Percentiles rank a stretch among this genome's conserved stretches.
Evolutionary conservation across 1,140 invertebrate species (phyloP).

Genomic region (Coenobita brevimanus): DNA sequence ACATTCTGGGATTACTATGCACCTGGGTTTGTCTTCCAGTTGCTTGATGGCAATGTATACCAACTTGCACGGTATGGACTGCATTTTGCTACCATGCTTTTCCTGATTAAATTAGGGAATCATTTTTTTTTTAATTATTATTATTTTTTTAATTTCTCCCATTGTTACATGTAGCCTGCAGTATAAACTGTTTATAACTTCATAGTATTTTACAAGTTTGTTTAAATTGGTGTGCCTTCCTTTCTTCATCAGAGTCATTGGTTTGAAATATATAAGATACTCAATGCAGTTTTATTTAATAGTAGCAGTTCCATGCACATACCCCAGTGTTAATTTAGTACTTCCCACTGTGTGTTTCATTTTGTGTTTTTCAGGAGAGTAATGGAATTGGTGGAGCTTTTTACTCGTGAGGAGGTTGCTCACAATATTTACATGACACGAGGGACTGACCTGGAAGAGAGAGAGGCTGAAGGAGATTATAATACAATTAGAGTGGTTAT

Average conservation of each 20-base stretch:
- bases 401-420: slow-evolving; percentile 78
- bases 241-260: too few relatives aligned
- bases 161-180: too few relatives aligned
- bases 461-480: slow-evolving; percentile 60
- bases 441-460: slow-evolving; percentile 72
- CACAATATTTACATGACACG: slow-evolving; percentile 82
- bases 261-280: too few relatives aligned
- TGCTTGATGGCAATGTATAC: slow-evolving; percentile 73
- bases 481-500: slow-evolving; percentile 78
- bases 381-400: slow-evolving; percentile 75
- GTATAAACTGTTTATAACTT: too few relatives aligned
- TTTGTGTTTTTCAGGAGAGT: slow-evolving; percentile 72
- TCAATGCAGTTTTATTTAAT: too few relatives aligned
- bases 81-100: too few relatives aligned
- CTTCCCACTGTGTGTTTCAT: neutral
- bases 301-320: too few relatives aligned
- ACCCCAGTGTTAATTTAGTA: too few relatives aligned
- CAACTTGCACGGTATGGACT: slow-evolving; percentile 72
- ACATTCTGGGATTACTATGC: slow-evolving; percentile 77
- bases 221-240: too few relatives aligned
- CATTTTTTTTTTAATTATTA: neutral
- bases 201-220: too few relatives aligned
- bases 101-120: neutral
- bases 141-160: neutral
- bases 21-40: slow-evolving; percentile 80